Evolutionary conservation across 2,888 invertebrate species (phyloP).

Genomic region (Zonitis immaculata): DNA sequence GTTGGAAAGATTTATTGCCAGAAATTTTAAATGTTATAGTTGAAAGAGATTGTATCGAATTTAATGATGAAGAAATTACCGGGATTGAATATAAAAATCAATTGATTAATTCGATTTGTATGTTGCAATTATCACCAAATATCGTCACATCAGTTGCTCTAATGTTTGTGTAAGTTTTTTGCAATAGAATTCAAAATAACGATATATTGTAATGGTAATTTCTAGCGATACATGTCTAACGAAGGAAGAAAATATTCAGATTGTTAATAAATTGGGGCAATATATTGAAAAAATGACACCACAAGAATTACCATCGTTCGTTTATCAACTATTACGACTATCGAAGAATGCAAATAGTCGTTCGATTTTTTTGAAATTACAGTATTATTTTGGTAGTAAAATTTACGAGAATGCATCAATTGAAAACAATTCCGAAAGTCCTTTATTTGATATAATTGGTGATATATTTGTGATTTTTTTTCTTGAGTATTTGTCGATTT

Average conservation of each 20-base stretch:
- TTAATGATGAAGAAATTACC: slow-evolving; percentile 56
- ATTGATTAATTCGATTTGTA: slow-evolving; percentile 58
- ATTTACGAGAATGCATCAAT: slow-evolving; percentile 34
- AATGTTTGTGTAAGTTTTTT: slow-evolving; percentile 59
- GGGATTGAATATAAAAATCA: slow-evolving; percentile 58
- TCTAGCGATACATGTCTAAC: slow-evolving; percentile 59
- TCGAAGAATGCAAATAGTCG: slow-evolving; percentile 48
- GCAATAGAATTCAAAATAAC: too few species aligned
- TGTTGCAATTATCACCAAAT: slow-evolving; percentile 55
- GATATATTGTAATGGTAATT: too few species aligned
- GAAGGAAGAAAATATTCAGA: slow-evolving; percentile 56
- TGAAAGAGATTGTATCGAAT: slow-evolving; percentile 52
- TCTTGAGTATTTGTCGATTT: background rate
- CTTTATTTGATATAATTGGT: slow-evolving; percentile 41
- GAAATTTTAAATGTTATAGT: slow-evolving; percentile 55
- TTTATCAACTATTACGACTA: slow-evolving; percentile 62
- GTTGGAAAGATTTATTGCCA: slow-evolving; percentile 67
- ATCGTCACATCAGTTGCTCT: slow-evolving; percentile 60
- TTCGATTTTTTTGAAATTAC: slow-evolving; percentile 40
- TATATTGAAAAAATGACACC: slow-evolving; percentile 56
- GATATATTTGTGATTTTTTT: slow-evolving; percentile 8
- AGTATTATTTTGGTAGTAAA: slow-evolving; percentile 42
- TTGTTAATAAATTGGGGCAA: slow-evolving; percentile 59
- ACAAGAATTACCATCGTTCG: slow-evolving; percentile 61
- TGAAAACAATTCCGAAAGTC: slow-evolving; percentile 32